phyloP scores from a whole-genome alignment of 2,797 vertebrate genomes.

The Lepus oiostolus region DNA sequence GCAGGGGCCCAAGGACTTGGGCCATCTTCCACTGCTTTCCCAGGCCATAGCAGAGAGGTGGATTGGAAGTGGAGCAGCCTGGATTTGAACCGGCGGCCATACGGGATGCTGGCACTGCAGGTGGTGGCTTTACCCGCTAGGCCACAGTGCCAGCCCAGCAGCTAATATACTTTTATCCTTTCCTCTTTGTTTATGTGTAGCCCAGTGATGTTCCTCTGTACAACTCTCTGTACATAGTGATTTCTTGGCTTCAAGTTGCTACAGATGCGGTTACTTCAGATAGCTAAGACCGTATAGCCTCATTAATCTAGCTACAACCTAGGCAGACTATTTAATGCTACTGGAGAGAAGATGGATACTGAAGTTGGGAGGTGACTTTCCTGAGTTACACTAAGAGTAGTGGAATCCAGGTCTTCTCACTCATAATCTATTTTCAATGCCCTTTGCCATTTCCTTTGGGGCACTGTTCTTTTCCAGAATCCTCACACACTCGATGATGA shows the following conservation, averaged over 20 bases:
- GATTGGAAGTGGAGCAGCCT: too few species aligned
- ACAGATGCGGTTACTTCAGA: constrained; percentile 6
- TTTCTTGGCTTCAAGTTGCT: not conserved
- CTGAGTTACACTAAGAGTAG: not conserved
- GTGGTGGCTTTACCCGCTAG: too few species aligned
- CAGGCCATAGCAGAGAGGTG: too few species aligned
- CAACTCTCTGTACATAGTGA: not conserved
- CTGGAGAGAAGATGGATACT: not conserved
- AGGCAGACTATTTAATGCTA: constrained; percentile 6
- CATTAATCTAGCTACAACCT: not conserved
- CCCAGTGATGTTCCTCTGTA: not conserved
- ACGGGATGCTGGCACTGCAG: too few species aligned
- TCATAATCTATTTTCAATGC: not conserved
- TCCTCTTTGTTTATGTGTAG: not conserved
- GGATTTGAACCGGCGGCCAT: too few species aligned
- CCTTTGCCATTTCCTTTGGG: not conserved
- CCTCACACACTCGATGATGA: not conserved
- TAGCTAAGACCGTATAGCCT: not conserved
- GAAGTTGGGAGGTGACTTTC: constrained; percentile 8
- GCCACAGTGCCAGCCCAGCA: too few species aligned
- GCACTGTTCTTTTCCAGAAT: not conserved
- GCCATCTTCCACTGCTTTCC: too few species aligned
- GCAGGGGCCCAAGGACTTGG: too few species aligned
- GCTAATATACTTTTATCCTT: not conserved
- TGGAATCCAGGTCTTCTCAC: not conserved